These are phyloP conservation scores for Cinclus cinclus DNA, from an alignment of 2,113 vertebrate genomes.

Conservation along the genomic window DNA sequence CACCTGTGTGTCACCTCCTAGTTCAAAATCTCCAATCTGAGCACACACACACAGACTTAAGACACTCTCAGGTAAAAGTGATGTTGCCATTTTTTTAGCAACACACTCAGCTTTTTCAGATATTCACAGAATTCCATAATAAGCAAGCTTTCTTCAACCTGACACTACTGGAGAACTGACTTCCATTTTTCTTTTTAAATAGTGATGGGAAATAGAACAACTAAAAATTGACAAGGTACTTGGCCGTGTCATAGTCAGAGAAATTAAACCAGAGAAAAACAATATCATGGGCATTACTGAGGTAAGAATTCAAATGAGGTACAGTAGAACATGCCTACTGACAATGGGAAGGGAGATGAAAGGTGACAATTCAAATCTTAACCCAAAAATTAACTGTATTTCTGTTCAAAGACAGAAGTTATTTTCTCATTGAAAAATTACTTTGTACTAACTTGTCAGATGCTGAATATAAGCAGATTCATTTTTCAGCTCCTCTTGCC, in stretches of 20 bases:
- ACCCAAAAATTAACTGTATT: neutral
- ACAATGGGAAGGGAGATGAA: neutral
- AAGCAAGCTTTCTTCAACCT: neutral
- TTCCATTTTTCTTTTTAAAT: neutral
- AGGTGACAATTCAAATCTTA: neutral
- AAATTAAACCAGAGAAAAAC: neutral
- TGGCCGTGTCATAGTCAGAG: neutral
- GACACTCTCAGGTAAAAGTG: neutral
- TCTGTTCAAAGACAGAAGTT: neutral
- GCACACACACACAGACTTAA: neutral
- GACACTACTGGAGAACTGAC: neutral
- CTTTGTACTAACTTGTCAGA: slow-evolving; percentile 76
- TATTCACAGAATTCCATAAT: neutral
- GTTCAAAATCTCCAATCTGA: neutral
- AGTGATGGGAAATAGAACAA: neutral
- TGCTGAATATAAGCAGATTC: slow-evolving; percentile 80
- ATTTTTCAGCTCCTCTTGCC: slow-evolving; percentile 78
- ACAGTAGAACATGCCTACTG: neutral
- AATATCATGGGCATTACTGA: neutral
- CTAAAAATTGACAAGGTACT: neutral
- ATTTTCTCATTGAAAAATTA: neutral
- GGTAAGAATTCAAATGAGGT: neutral
- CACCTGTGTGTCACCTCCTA: rapidly evolving
- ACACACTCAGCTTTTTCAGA: neutral
- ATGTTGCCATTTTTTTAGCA: neutral